Conservation (phyloP, 2,888 invertebrate genomes). For the Uropetala carovei region DNA sequence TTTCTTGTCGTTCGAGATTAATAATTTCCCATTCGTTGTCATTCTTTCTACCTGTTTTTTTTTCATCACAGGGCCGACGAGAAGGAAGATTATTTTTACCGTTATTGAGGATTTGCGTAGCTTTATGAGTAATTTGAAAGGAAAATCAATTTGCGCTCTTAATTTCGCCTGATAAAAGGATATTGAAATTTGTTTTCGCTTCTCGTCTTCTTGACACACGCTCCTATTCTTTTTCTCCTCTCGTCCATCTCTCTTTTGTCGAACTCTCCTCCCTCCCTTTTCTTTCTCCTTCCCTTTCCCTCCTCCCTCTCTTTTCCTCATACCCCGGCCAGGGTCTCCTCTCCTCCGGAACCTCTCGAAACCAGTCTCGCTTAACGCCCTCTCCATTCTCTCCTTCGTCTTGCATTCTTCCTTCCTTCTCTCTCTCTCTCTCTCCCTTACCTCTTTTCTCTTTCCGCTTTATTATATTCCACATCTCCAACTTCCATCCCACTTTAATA, state of each 20-base stretch:
- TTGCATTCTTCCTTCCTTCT: slow-evolving; percentile 24
- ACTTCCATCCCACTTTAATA: not conserved
- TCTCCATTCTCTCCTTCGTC: not conserved
- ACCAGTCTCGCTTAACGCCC: not conserved
- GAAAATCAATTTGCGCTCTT: no score
- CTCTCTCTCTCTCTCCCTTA: not conserved
- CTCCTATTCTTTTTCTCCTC: not conserved
- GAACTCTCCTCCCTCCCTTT: not conserved
- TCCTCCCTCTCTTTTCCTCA: not conserved
- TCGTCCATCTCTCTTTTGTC: not conserved
- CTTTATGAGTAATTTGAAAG: no score
- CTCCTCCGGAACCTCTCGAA: not conserved
- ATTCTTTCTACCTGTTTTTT: no score
- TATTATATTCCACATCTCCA: slow-evolving; percentile 32
- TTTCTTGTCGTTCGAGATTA: no score
- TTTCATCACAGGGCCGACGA: no score
- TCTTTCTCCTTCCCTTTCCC: not conserved
- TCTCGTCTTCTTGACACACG: no score
- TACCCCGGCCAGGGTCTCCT: not conserved
- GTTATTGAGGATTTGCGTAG: no score
- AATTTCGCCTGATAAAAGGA: no score
- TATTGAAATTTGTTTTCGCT: no score
- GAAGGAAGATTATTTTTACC: no score
- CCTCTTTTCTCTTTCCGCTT: not conserved
- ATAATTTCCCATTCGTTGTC: no score